Evolutionary conservation across 2,888 invertebrate genomes (phyloP).

Genomic region (Steinernema scapterisci): DNA sequence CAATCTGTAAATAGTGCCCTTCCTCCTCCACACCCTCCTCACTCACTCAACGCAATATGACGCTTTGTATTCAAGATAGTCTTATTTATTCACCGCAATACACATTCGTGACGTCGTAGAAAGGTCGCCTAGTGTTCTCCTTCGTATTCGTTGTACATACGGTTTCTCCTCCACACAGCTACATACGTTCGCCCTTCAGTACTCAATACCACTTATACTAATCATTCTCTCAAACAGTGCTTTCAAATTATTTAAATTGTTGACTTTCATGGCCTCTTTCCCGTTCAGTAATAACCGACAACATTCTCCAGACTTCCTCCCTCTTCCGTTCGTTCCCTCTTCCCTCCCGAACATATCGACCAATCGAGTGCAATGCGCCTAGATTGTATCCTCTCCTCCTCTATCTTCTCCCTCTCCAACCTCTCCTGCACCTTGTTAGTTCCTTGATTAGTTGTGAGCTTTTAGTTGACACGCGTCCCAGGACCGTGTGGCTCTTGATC

Average conservation of each 20-base stretch:
- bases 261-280: constrained; percentile 3
- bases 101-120: constrained; percentile 17
- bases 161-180: neutral
- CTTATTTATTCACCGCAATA: constrained; percentile 29
- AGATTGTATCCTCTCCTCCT: neutral
- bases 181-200: neutral
- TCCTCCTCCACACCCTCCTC: neutral
- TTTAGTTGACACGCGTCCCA: neutral
- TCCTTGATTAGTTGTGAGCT: constrained; percentile 31
- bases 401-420: no score
- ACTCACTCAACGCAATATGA: constrained; percentile 16
- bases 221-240: constrained; percentile 26
- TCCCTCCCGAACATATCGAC: constrained; percentile 24
- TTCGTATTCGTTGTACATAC: constrained; percentile 23
- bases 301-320: neutral
- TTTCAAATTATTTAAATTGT: constrained; percentile 16
- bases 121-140: constrained; percentile 27
- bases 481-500: constrained; percentile 31
- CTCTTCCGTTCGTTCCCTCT: neutral
- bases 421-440: constrained; percentile 27
- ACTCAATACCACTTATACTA: constrained; percentile 3
- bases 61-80: constrained; percentile 1
- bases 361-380: constrained; percentile 27
- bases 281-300: constrained; percentile 17
- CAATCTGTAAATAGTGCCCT: neutral